Conservation (phyloP, 2,797 vertebrate species). For the Etheostoma perlongum region DNA sequence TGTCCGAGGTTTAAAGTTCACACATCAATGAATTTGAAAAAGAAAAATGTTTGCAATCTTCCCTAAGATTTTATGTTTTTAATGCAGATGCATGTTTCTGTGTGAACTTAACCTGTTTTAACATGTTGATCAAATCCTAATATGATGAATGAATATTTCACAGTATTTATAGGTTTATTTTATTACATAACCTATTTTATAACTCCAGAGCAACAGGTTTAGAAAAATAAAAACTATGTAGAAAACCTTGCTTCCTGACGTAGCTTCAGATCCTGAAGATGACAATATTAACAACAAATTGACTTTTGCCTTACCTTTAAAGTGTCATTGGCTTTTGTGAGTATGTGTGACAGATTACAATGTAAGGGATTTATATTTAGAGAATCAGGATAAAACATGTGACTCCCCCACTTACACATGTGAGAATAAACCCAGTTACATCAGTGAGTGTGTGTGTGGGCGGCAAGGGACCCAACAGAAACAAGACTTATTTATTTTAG, state of each 20-base stretch:
- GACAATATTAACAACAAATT: neutral
- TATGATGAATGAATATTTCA: neutral
- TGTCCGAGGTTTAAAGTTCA: slow-evolving; percentile 35
- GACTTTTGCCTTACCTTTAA: slow-evolving; percentile 4
- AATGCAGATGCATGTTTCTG: neutral
- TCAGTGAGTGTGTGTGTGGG: slow-evolving; percentile 43
- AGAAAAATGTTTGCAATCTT: neutral
- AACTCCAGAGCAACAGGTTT: neutral
- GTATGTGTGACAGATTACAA: slow-evolving; percentile 28
- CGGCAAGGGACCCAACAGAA: slow-evolving; percentile 53
- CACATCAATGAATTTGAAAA: slow-evolving; percentile 13
- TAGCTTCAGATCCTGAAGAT: neutral
- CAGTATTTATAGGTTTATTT: neutral
- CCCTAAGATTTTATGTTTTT: neutral
- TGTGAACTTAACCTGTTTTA: neutral
- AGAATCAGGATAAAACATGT: slow-evolving; percentile 28
- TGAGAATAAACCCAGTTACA: slow-evolving; percentile 29
- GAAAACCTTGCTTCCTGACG: neutral
- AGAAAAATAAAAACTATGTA: neutral
- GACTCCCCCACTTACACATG: slow-evolving; percentile 17
- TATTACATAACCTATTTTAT: neutral
- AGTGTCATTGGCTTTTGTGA: slow-evolving; percentile 4
- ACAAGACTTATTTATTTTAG: slow-evolving; percentile 72
- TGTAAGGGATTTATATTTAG: slow-evolving; percentile 14
- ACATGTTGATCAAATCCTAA: neutral